Base-by-base conservation (phyloP, 2,113 vertebrate species). In the Zosterops lateralis region DNA sequence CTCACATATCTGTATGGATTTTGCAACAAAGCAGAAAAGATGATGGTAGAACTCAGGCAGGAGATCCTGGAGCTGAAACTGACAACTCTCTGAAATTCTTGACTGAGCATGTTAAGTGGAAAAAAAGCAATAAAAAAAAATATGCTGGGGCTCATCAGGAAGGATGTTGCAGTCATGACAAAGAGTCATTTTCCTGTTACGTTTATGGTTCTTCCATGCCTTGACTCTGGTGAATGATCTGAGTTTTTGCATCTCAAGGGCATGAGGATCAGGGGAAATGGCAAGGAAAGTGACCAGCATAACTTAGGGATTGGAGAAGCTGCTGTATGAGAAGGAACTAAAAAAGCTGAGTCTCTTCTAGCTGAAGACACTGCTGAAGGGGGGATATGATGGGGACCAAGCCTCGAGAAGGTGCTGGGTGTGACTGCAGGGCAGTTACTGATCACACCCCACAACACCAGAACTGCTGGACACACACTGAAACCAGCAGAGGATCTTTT, bases 381-480 rank as follows among this genome's bases (percentile, higher is more conserved):
- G 13, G 31, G 7, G 7, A 10, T 65, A 9, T 1, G 4, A 12
- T 12, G 10, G 2, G 25, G 22, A 60, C 17, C 36, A 47, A 47
- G 1, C 14, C 36, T 56, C 6, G 3, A 70, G 53, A 18, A 53
- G 6, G 13, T 40, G 36, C 40, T 68, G 53, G 26, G 45, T 14
- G 53, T 82, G 77, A 20, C 53, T 79, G 47, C 16, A 53, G 74
- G 48, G 40, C 1, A 10, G 26, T 32, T 38, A 26, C 28, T 78
- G 81, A 50, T 42, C 67, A 45, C 13, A 36, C 31, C 13, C 10
- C 42, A 24, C 31, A 26, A 1, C 21, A 26, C 19, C 73, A 84
- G 50, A 87, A 50, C 50, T 53, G 14, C 84, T 14, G 0, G 0
- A 12, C 4, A 5, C 14, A 73, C 77, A 22, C 40, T 67, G 31